Base-by-base conservation (phyloP, 2,888 invertebrate species). In the Phania funesta region DNA sequence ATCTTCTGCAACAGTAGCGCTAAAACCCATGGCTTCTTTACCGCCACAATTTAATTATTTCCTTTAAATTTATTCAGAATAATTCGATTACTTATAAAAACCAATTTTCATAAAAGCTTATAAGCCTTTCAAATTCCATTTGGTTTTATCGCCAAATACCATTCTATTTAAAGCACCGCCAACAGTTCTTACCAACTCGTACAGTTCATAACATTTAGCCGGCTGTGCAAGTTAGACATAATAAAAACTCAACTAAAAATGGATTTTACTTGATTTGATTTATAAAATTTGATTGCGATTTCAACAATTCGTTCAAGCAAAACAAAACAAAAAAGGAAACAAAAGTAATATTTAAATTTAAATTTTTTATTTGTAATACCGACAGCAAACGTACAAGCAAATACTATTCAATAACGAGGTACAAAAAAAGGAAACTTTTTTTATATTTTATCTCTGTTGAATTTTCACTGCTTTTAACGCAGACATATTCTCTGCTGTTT, bases 221-320 rank as follows among this genome's bases (percentile, higher is more conserved):
- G n/a, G n/a, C 9, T 1, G 41, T 44, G 7, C n/a, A 1, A 1
- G n/a, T 13, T 16, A 38, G 24, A 50, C 26, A n/a, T 18, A 64
- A 64, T 38, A 60, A 67, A 35, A 68, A 50, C 41, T 60, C 24
- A 32, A 68, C 38, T 48, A 11, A 52, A 68, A 76, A 56, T 64
- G 2, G 11, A 48, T 48, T 77, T 77, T 9, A 22, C 13, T 26
- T 62, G 77, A 70, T 70, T 70, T 54, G 60, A 77, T 77, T 77
- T 70, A 48, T 20, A 38, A 70, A 77, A 77, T 46, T 70, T 54
- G 54, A 64, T 77, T 70, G 54, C 46, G 24, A 62, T 60, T 68
- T 24, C 41, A 44, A 18, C n/a, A 56, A 64, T 46, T 8, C 26
- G 54, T 77, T 77, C 44, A 22, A 38, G 24, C 56, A 26, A 16